Conservation (phyloP, 2,888 invertebrate species). For the Caenorhabditis sp. region DNA sequence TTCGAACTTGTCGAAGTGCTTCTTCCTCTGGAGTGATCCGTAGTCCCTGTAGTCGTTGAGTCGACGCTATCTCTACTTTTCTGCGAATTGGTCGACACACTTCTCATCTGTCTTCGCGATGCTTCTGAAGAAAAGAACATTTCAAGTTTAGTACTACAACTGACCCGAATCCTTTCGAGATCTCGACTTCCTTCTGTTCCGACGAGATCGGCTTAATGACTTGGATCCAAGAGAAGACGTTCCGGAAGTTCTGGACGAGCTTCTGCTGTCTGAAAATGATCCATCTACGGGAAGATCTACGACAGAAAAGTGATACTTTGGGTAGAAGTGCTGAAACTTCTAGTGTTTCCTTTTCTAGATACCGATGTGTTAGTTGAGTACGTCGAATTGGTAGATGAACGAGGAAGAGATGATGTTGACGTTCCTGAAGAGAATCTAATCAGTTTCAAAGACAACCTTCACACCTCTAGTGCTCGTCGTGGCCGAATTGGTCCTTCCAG, state of each 20-base stretch:
- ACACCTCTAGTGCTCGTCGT: too few relatives aligned
- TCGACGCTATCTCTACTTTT: neutral
- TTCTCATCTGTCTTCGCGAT: constrained; percentile 33
- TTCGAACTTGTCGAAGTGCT: constrained; percentile 14
- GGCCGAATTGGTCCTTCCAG: too few relatives aligned
- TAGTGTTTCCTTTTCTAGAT: neutral
- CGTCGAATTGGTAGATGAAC: too few relatives aligned
- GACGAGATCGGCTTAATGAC: constrained; percentile 13
- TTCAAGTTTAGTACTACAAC: neutral
- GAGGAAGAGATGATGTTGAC: too few relatives aligned
- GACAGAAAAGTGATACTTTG: neutral
- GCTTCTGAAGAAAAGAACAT: constrained; percentile 4
- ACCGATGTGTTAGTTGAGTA: neutral
- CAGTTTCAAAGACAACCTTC: too few relatives aligned
- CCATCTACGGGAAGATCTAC: neutral
- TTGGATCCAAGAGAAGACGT: constrained; percentile 27
- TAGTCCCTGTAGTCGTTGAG: neutral
- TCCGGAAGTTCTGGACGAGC: neutral
- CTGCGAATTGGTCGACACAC: constrained; percentile 14
- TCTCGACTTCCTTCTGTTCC: neutral
- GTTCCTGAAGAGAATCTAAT: too few relatives aligned
- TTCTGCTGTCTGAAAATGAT: neutral
- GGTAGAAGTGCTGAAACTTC: neutral
- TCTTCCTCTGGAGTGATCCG: constrained; percentile 3
- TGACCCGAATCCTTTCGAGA: constrained; percentile 16